These are phyloP conservation scores for Carettochelys insculpta DNA, from an alignment of 2,113 vertebrate genomes.

Conservation along the genomic window DNA sequence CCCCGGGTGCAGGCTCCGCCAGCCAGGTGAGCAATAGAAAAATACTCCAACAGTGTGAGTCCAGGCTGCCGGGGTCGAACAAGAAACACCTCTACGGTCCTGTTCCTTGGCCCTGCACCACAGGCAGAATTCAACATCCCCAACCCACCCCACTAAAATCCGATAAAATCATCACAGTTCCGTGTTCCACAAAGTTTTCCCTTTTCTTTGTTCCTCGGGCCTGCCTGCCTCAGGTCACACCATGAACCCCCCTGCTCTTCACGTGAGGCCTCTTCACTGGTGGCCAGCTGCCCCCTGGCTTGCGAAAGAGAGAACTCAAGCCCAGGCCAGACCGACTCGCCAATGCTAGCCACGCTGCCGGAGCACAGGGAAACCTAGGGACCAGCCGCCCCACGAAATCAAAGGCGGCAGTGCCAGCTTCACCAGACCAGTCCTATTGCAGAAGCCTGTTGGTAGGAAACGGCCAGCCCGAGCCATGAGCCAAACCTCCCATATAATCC, in stretches of 20 bases:
- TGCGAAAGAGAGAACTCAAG: fast-evolving
- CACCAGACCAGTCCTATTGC: not conserved
- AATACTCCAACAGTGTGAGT: not conserved
- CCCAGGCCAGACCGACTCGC: not conserved
- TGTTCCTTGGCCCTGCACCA: not conserved
- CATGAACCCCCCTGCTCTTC: not conserved
- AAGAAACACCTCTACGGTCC: conserved; percentile 34
- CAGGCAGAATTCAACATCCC: not conserved
- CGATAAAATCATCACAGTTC: conserved; percentile 52
- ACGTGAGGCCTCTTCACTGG: not conserved
- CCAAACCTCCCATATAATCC: not conserved
- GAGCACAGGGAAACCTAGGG: not conserved
- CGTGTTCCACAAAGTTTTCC: conserved; percentile 15
- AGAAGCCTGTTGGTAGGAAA: not conserved
- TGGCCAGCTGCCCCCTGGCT: fast-evolving
- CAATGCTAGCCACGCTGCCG: not conserved
- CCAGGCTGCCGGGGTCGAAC: conserved; percentile 46
- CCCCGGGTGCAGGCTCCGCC: not conserved
- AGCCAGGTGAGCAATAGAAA: not conserved
- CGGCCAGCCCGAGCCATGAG: not conserved
- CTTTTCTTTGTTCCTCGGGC: not conserved
- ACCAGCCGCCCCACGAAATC: not conserved
- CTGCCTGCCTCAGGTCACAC: not conserved
- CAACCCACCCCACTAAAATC: not conserved
- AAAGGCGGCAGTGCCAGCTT: not conserved